Percentiles rank a stretch among this genome's conserved stretches.
Evolutionary conservation across 2,888 invertebrate genomes (phyloP).

Genomic region (Troilus luridus): DNA sequence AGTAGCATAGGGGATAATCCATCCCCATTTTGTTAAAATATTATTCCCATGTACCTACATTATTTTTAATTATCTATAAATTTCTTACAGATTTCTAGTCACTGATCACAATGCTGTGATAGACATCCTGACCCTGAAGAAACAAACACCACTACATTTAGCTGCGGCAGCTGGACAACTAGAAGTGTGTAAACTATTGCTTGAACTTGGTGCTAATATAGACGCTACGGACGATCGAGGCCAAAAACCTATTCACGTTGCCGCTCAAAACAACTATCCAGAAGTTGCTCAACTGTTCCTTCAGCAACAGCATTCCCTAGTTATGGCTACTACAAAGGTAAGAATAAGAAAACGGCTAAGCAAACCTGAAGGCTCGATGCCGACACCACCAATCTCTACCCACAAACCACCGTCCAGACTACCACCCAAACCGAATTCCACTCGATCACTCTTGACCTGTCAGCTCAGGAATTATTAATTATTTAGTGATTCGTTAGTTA

Average conservation of each 20-base stretch:
- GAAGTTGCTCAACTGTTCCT: slow-evolving; percentile 94
- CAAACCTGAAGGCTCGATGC: too few relatives aligned
- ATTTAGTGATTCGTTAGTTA: too few relatives aligned
- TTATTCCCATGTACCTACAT: too few relatives aligned
- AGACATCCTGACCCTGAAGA: slow-evolving; percentile 94
- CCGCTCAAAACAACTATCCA: slow-evolving; percentile 97
- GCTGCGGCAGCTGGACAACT: slow-evolving; percentile 97
- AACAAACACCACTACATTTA: slow-evolving; percentile 97
- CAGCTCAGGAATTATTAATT: too few relatives aligned
- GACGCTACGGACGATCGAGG: slow-evolving; percentile 96
- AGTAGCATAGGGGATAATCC: too few relatives aligned
- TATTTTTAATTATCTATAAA: too few relatives aligned
- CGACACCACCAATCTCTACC: too few relatives aligned
- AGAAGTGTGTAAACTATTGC: slow-evolving; percentile 91
- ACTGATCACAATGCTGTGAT: slow-evolving; percentile 95
- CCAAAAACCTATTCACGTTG: slow-evolving; percentile 96
- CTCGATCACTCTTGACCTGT: too few relatives aligned
- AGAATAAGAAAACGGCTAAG: too few relatives aligned
- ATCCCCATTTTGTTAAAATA: too few relatives aligned
- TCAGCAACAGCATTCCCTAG: slow-evolving; percentile 93
- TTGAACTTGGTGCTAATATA: slow-evolving; percentile 94
- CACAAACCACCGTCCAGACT: too few relatives aligned
- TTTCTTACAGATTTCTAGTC: slow-evolving; percentile 83
- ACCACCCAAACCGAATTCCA: too few relatives aligned
- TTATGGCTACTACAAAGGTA: slow-evolving; percentile 92